A percentile compares a stretch with the other conserved stretches of the same genome.
Conservation (phyloP, 2,797 vertebrate species). For the Smutsia temminckii region DNA sequence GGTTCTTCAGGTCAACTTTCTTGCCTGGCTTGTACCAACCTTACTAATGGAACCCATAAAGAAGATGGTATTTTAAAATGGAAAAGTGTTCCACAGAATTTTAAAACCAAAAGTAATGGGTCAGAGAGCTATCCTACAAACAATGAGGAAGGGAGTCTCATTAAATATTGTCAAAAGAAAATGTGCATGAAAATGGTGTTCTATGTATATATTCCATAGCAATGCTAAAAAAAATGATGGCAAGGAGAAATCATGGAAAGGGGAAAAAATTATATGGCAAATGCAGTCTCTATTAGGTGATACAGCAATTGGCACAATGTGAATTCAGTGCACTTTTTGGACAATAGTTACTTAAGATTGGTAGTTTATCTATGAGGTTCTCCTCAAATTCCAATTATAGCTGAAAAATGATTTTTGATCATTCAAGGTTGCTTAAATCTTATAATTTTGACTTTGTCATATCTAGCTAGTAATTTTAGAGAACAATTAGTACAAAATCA, state of each 20-base stretch:
- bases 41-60: neutral
- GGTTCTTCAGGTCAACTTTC: neutral
- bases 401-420: neutral
- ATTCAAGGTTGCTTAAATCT: neutral
- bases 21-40: neutral
- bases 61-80: neutral
- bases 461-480: neutral
- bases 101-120: neutral
- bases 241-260: neutral
- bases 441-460: neutral
- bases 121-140: neutral
- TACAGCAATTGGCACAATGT: fast-evolving
- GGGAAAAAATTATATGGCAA: neutral
- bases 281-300: neutral
- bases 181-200: neutral
- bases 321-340: neutral
- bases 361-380: neutral
- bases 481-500: neutral
- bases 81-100: neutral
- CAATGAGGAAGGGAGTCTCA: neutral
- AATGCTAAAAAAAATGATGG: neutral
- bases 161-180: neutral
- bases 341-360: neutral
- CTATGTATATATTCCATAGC: neutral
- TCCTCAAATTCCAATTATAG: neutral